Base-by-base conservation (phyloP, 2,888 invertebrate species). In the Andrena marginata region DNA sequence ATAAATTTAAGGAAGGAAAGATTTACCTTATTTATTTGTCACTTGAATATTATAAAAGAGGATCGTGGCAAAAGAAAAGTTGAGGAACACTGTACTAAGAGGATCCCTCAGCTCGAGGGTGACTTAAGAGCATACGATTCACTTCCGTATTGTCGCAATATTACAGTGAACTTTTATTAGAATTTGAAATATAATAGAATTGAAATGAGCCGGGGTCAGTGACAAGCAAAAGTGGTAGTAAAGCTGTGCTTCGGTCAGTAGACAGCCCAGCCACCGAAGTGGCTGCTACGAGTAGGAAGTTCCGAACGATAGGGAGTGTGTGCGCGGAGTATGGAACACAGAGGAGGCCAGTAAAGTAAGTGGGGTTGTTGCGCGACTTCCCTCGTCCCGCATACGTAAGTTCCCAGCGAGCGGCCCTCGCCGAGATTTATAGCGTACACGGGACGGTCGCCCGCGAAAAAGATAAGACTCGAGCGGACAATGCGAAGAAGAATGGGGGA, bases 321-420 rank as follows among this genome's bases (percentile, higher is more conserved):
- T 10, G 10, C 7, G 23, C 49, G 8, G 31, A 16, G 10, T n/a
- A 16, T n/a, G 56, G 4, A 51, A 51, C 51, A 54, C 33, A 35
- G 33, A 26, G 26, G 35, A 69, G 13, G 10, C 20, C 35, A 33
- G 68, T 29, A 54, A 67, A 33, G 64, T 29, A 54, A 67, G 48
- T 72, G 48, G 69, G 76, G 71, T 86, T 80, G 73, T 80, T 70
- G 76, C 80, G 72, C 77, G 75, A 77, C 80, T 77, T 69, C 72
- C 84, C 85, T 85, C 84, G 85, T 83, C 83, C 82, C 85, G 91
- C 87, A 89, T 90, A 90, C 89, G 85, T 89, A 91, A 91, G 85
- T 82, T 84, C 29, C 64, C 51, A 60, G 49, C 20, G 71, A 84
- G 81, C 76, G 60, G 62, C 56, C 77, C 72, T 77, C 68, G 60